phyloP scores from a whole-genome alignment of 2,888 invertebrate genomes.

The Phragmatobia fuliginosa region DNA sequence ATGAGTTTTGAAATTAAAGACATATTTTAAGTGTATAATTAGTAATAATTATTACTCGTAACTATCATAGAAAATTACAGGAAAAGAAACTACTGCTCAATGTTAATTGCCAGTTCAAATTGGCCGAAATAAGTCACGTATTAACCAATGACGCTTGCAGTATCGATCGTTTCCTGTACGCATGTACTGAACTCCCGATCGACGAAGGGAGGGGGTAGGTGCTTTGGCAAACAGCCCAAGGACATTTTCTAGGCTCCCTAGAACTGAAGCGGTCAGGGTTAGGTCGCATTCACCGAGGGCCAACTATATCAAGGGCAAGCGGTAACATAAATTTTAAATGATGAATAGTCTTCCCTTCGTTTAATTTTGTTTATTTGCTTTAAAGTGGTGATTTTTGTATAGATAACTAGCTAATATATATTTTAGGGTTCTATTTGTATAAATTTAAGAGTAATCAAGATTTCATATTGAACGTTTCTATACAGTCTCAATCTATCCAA shows the following conservation, averaged over 20 bases:
- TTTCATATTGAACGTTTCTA: neutral
- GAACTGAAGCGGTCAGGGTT: constrained; percentile 75
- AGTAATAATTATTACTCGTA: constrained; percentile 15
- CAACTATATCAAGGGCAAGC: constrained; percentile 40
- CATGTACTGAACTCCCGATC: constrained; percentile 54
- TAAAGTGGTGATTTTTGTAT: constrained; percentile 21
- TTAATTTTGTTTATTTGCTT: constrained; percentile 8
- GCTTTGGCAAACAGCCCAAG: constrained; percentile 77
- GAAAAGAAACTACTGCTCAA: constrained; percentile 44
- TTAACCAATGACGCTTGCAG: constrained; percentile 60
- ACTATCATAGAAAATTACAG: constrained; percentile 29
- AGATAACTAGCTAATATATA: constrained; percentile 16
- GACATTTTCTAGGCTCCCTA: constrained; percentile 76
- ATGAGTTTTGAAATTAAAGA: too few species aligned
- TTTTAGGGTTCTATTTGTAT: constrained; percentile 3
- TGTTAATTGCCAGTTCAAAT: constrained; percentile 48
- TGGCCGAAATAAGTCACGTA: constrained; percentile 44
- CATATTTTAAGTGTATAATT: constrained; percentile 19
- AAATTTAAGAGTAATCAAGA: neutral
- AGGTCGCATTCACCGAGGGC: constrained; percentile 50
- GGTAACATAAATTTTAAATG: constrained; percentile 19
- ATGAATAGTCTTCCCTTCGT: constrained; percentile 18
- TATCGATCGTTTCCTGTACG: constrained; percentile 70
- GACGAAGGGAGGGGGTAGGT: constrained; percentile 24
- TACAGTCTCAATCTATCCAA: neutral